Evolutionary conservation across 2,113 vertebrate species (phyloP).

Genomic region (Conger conger): DNA sequence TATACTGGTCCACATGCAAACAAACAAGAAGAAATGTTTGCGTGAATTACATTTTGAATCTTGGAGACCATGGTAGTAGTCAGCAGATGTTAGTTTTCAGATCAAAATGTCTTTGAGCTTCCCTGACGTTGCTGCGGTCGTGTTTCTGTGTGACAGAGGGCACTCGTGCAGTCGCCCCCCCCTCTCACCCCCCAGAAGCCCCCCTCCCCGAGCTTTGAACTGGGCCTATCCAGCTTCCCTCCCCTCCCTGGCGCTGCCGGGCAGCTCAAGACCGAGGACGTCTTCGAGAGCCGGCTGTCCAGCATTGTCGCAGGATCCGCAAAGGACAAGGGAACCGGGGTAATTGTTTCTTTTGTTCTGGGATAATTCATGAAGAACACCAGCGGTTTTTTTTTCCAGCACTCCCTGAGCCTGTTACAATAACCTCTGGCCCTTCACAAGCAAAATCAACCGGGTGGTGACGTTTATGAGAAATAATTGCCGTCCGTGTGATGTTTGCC

Average conservation of each 20-base stretch:
- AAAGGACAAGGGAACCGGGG: conserved; percentile 66
- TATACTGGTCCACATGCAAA: no score
- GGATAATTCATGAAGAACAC: background rate
- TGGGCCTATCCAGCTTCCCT: conserved; percentile 82
- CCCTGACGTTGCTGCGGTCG: background rate
- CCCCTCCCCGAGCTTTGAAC: conserved; percentile 81
- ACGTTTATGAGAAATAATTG: background rate
- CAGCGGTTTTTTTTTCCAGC: background rate
- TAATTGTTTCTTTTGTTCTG: conserved; percentile 35
- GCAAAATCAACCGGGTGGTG: background rate
- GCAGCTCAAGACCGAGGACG: conserved; percentile 75
- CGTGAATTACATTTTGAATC: no score
- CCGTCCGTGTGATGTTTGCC: background rate
- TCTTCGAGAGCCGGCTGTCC: conserved; percentile 77
- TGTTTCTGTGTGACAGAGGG: conserved; percentile 61
- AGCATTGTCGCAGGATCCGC: conserved; percentile 70
- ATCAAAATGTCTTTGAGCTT: no score
- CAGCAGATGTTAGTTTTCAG: no score
- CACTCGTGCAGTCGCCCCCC: conserved; percentile 71
- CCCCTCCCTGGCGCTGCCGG: conserved; percentile 80
- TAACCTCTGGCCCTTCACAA: background rate
- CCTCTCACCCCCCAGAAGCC: conserved; percentile 64
- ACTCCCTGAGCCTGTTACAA: background rate
- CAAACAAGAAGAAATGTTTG: no score
- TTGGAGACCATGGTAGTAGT: no score